A percentile compares a stretch with the other conserved stretches of the same genome.
Conservation (phyloP, 2,797 vertebrate species). For the Heterohyrax brucei region DNA sequence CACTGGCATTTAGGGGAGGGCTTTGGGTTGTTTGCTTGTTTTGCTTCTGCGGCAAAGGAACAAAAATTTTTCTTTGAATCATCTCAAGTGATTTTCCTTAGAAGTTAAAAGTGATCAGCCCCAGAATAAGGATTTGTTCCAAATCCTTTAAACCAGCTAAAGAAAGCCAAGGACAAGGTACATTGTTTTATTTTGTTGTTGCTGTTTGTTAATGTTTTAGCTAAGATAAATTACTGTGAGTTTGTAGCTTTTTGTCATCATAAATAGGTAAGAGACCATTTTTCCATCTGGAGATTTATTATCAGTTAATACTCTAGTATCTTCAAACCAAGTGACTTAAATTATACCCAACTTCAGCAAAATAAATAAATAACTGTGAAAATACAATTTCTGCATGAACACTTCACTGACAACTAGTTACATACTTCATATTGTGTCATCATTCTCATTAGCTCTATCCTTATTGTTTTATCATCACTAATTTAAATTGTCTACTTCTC, state of each 20-base stretch:
- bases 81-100: constrained; percentile 25
- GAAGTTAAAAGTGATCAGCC: background rate
- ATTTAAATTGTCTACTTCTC: background rate
- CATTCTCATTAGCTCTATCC: background rate
- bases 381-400: background rate
- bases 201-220: background rate
- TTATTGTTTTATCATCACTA: background rate
- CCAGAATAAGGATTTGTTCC: background rate
- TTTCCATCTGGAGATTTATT: background rate
- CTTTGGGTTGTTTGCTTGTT: background rate
- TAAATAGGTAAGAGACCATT: background rate
- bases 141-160: background rate
- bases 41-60: background rate
- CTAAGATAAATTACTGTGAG: background rate
- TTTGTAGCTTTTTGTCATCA: background rate
- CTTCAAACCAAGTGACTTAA: background rate
- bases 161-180: background rate
- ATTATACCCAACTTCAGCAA: background rate
- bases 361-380: background rate
- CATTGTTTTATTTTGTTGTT: too few species aligned
- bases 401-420: background rate
- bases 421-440: background rate
- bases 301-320: background rate
- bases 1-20: background rate
- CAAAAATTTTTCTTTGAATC: background rate